A percentile compares a stretch with the other conserved stretches of the same genome.
Conservation (phyloP, 2,797 vertebrate genomes). For the Hypotaenidia okinawae region DNA sequence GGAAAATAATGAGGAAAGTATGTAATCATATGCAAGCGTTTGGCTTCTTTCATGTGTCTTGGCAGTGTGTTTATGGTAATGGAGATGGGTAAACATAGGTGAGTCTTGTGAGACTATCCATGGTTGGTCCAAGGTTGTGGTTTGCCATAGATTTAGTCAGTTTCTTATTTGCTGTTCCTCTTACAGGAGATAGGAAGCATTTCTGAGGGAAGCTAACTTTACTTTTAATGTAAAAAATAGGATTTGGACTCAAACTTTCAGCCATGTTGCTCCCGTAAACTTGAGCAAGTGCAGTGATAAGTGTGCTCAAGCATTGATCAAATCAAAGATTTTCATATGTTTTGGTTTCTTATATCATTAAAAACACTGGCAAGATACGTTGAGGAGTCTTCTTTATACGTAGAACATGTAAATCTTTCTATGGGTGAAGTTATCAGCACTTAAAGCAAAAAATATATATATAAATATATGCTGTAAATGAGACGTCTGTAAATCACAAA, state of each 20-base stretch:
- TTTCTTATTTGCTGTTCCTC: neutral
- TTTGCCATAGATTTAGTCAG: neutral
- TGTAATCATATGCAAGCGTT: neutral
- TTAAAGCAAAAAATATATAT: neutral
- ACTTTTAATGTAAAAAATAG: neutral
- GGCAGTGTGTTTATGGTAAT: neutral
- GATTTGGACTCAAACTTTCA: neutral
- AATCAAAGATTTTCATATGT: neutral
- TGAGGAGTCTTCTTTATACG: neutral
- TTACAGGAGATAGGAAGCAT: neutral
- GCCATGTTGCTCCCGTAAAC: neutral
- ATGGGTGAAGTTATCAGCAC: neutral
- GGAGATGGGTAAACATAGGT: neutral
- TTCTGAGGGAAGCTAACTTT: neutral
- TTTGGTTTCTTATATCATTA: neutral
- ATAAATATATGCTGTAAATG: neutral
- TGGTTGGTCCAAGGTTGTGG: neutral
- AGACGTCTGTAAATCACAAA: neutral
- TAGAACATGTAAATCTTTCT: neutral
- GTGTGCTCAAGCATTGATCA: neutral
- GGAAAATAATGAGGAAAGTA: neutral
- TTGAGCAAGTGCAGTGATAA: neutral
- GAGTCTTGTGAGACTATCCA: neutral
- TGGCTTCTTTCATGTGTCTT: neutral
- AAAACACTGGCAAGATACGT: neutral